phyloP scores from a whole-genome alignment of 2,888 invertebrate genomes.

The Agrypnus murinus region DNA sequence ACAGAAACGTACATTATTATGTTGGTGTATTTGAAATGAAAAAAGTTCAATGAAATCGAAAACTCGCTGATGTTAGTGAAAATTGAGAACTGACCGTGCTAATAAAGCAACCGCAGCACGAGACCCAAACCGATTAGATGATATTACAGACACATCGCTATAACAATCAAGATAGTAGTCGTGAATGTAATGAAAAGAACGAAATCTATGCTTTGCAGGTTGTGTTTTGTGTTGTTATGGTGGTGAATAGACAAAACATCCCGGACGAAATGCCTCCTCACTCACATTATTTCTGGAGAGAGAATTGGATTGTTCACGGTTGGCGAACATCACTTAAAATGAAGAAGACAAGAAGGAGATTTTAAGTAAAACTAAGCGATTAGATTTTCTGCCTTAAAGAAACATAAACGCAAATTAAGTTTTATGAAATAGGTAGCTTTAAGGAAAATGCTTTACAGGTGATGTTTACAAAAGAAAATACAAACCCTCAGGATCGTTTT shows the following conservation, averaged over 20 bases:
- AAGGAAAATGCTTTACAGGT: too few species aligned
- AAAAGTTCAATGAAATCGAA: constrained; percentile 5
- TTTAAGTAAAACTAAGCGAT: too few species aligned
- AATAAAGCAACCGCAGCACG: constrained; percentile 9
- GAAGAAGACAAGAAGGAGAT: too few species aligned
- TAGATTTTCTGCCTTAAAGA: too few species aligned
- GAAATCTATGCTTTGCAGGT: constrained; percentile 3
- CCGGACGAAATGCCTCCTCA: background rate
- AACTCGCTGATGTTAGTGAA: constrained; percentile 2
- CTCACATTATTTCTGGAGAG: too few species aligned
- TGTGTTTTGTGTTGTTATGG: background rate
- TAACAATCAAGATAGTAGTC: constrained; percentile 20
- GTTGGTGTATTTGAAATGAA: too few species aligned
- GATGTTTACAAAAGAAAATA: too few species aligned
- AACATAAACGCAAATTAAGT: too few species aligned
- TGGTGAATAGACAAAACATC: constrained; percentile 7
- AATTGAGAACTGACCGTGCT: constrained; percentile 4
- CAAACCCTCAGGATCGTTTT: too few species aligned
- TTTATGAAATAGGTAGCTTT: too few species aligned
- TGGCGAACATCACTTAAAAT: background rate
- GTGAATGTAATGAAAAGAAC: constrained; percentile 14
- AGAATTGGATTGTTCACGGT: constrained; percentile 11
- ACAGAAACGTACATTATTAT: too few species aligned
- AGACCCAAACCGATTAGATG: constrained; percentile 17
- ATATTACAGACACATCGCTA: constrained; percentile 9